Base-by-base conservation (phyloP, 2,113 vertebrate species). In the Tiliqua scincoides region DNA sequence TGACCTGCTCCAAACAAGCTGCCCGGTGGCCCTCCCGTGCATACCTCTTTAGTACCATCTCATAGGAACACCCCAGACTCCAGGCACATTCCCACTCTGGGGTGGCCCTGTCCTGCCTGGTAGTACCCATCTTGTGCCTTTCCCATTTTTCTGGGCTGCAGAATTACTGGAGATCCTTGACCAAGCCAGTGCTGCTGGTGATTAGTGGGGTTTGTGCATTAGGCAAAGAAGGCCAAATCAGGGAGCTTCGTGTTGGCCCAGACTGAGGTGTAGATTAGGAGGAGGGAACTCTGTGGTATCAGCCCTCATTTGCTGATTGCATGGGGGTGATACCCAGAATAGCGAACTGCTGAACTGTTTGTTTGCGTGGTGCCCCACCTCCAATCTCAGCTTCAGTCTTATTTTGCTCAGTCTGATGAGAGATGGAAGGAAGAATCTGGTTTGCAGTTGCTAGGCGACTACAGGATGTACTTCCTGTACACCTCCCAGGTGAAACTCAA, bases 71-170 rank as follows among this genome's bases (percentile, higher is more conserved):
- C 43, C 30, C n/a, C 25, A 72, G 25, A 48, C 30, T 14, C 70
- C 70, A 25, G 21, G 57, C n/a, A 23, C 40, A n/a, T 32, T 73
- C 4, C 25, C 40, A 61, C 20, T 32, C 12, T 67, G 78, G 40
- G 59, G 71, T 80, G 70, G n/a, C n/a, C 73, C 59, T 74, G 23
- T 37, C n/a, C 68, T 72, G 25, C 54, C 57, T 63, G 30, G 52
- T n/a, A 72, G 40, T 63, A 54, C 54, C 43, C 85, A 81, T 54
- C 61, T 59, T 70, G 85, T 86, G 85, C 78, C 85, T 86, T 86
- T 86, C 27, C 70, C 67, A 73, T 74, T 63, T 74, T 74, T 32
- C 73, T 15, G 21, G n/a, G 43, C 63, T 85, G 73, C 20, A 25
- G 57, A 73, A 52, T 73, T 48, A 62, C n/a, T 63, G 85, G 43